Evolutionary conservation across 30 jellyfish, hydroid and myxozoan genomes (phyloP).

Genomic region (Morbakka virulenta): DNA sequence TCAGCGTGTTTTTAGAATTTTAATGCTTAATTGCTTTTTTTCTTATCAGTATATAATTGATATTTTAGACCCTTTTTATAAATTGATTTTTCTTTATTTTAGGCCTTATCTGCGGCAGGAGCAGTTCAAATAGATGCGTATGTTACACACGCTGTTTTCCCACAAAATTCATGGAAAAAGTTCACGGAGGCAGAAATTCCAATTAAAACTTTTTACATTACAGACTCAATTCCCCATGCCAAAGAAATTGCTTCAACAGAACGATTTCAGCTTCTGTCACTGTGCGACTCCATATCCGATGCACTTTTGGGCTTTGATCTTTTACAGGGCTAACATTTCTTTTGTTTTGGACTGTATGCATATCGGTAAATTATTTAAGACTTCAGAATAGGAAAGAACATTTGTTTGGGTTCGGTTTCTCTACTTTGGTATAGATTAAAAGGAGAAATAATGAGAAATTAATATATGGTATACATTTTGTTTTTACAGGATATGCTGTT

Average conservation of each 20-base stretch:
- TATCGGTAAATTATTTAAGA: no score
- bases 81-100: neutral
- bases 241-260: conserved; percentile 48
- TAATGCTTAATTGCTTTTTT: no score
- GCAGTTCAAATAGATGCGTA: conserved; percentile 78
- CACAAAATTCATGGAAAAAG: conserved; percentile 86
- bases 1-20: no score
- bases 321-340: neutral
- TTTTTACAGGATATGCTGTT: no score
- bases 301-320: conserved; percentile 75
- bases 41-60: no score
- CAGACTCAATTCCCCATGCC: conserved; percentile 97
- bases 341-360: neutral
- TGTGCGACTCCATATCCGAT: conserved; percentile 72
- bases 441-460: no score
- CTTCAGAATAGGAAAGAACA: no score
- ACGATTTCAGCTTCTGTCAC: conserved; percentile 74
- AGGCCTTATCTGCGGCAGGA: conserved; percentile 76
- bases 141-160: conserved; percentile 95
- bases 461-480: no score
- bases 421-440: no score
- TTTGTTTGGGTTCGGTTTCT: no score
- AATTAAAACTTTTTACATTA: conserved; percentile 74
- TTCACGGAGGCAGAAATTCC: conserved; percentile 48
- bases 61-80: neutral